Evolutionary conservation across 1,140 invertebrate genomes (phyloP).

Genomic region (Camponotus floridanus): DNA sequence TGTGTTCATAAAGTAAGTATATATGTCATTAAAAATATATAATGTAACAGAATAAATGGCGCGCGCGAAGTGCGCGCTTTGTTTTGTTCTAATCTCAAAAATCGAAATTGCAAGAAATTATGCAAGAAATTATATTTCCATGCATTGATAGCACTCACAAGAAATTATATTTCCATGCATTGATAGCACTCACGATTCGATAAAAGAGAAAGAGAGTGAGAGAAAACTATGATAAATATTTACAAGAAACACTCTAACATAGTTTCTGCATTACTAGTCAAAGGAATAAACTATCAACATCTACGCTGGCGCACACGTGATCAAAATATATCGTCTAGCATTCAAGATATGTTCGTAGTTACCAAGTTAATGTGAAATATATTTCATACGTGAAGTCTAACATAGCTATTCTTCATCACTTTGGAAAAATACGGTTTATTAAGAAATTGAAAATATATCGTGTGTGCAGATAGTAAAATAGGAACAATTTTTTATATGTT

Average conservation of each 20-base stretch:
- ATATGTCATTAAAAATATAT: too few species aligned
- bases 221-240: slow-evolving; percentile 46
- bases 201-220: too few species aligned
- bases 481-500: background rate
- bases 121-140: background rate
- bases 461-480: background rate
- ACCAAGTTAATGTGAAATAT: background rate
- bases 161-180: background rate
- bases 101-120: too few species aligned
- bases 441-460: background rate
- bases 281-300: slow-evolving; percentile 55
- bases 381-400: slow-evolving; percentile 23
- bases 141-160: background rate
- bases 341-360: slow-evolving; percentile 44
- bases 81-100: too few species aligned
- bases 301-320: slow-evolving; percentile 27
- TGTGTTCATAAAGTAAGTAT: too few species aligned
- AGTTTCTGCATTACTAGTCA: slow-evolving; percentile 60
- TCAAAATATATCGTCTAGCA: slow-evolving; percentile 61
- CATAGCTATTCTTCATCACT: slow-evolving; percentile 19
- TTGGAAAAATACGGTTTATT: background rate
- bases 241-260: slow-evolving; percentile 48
- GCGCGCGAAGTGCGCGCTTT: too few species aligned
- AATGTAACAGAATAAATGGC: too few species aligned
- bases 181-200: background rate